Evolutionary conservation across 2,797 vertebrate genomes (phyloP), one percentile per base, ranked within the genome.

Genomic region (Tenualosa ilisha): DNA sequence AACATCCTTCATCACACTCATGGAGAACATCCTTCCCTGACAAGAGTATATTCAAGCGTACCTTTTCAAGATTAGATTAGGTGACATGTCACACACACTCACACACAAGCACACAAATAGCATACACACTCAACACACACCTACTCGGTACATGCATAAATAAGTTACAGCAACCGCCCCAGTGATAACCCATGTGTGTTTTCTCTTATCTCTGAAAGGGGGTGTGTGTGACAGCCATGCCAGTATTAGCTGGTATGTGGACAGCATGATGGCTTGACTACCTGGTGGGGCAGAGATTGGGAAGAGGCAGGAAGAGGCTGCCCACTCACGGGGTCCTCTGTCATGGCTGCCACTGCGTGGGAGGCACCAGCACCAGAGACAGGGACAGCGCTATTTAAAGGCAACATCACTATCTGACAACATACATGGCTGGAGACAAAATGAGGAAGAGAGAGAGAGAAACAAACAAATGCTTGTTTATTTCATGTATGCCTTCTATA

Each of bases 91-190:
- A 43, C 68, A 81, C 82, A 81, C 65, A 81, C 8, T 26, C 20
- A 4, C 22, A 24, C 65, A 72, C 31, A 81, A 1, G 11, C 82
- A 72, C 24, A 49, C 50, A 81, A n/a, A 54, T 31, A 31, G 31
- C 63, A 37, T 26, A 68, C 63, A 68, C 26, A 37, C 15, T 59
- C 63, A 75, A 82, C 82, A 63, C 61, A 63, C n/a, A 24, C 61
- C 24, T 12, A n/a, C 61, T 24, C 2, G n/a, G 24, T 31, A 72
- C 26, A 8, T 24, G 17, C 15, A 0, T 56, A 4, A 56, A 56
- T 56, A 56, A 20, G 15, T 13, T 56, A 56, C 6, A 17, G 53
- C 17, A 56, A 17, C 53, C 53, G 20, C 53, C 20, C 53, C 20
- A 4, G 53, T 56, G 53, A 56, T 37, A 72, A 13, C 26, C 24